These are phyloP conservation scores for Mamestra brassicae DNA, from an alignment of 2,888 invertebrate genomes.

Conservation along the genomic window DNA sequence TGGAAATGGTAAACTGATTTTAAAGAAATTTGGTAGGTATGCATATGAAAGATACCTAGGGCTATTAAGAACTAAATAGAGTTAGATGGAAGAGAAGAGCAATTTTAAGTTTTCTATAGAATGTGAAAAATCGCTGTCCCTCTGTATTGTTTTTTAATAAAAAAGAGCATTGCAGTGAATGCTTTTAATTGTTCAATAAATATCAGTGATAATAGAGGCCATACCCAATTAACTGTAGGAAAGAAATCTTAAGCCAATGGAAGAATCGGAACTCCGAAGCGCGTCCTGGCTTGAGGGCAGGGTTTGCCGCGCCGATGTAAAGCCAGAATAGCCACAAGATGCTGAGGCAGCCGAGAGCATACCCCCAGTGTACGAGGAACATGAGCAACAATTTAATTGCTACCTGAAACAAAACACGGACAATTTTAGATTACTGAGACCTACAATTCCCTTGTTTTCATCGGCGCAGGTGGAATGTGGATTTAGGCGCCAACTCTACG, in stretches of 20 bases:
- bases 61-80: too few relatives aligned
- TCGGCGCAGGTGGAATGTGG: neutral
- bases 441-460: neutral
- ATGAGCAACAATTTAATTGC: slow-evolving; percentile 96
- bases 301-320: slow-evolving; percentile 98
- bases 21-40: too few relatives aligned
- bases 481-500: neutral
- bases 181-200: neutral
- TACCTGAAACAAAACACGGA: slow-evolving; percentile 91
- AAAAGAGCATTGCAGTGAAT: too few relatives aligned
- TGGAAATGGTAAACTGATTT: too few relatives aligned
- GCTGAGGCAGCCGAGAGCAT: slow-evolving; percentile 95
- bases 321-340: slow-evolving; percentile 97
- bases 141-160: too few relatives aligned
- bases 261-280: slow-evolving; percentile 96
- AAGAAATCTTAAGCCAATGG: slow-evolving; percentile 93
- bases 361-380: slow-evolving; percentile 98
- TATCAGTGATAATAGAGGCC: slow-evolving; percentile 46
- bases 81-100: too few relatives aligned
- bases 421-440: too few relatives aligned
- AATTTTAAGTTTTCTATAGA: too few relatives aligned
- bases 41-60: too few relatives aligned
- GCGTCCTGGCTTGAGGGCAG: slow-evolving; percentile 98
- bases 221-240: slow-evolving; percentile 95
- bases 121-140: too few relatives aligned